A percentile compares a stretch with the other conserved stretches of the same genome.
phyloP scores from a whole-genome alignment of 2,113 vertebrate genomes.

The Nerophis lumbriciformis region DNA sequence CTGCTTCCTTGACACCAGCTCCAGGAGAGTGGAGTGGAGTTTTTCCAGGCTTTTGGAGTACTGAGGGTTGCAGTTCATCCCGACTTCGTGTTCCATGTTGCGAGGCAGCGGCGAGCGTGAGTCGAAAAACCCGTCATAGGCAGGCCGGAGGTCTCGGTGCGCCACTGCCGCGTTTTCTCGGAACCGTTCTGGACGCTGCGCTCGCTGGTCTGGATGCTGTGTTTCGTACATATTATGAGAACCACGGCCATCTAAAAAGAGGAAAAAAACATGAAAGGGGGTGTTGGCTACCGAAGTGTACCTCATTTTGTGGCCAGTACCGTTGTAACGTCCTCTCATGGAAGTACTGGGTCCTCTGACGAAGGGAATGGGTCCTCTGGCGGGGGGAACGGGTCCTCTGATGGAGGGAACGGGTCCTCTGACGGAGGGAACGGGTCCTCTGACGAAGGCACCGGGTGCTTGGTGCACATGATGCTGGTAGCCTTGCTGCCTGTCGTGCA shows the following conservation, averaged over 20 bases:
- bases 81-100: conserved; percentile 24
- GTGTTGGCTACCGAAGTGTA: too few relatives aligned
- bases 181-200: conserved; percentile 26
- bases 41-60: conserved; percentile 65
- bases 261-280: conserved; percentile 1
- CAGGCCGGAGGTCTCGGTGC: conserved; percentile 15
- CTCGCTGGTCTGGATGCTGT: conserved; percentile 22
- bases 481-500: conserved; percentile 14
- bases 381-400: too few relatives aligned
- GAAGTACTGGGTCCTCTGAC: not conserved
- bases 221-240: not conserved
- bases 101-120: conserved; percentile 24
- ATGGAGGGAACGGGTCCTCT: conserved; percentile 1
- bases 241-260: conserved; percentile 39
- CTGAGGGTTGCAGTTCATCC: conserved; percentile 19
- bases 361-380: too few relatives aligned
- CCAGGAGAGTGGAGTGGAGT: conserved; percentile 70
- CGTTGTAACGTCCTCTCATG: conserved; percentile 37
- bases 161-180: conserved; percentile 22
- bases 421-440: conserved; percentile 15
- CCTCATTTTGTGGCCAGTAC: conserved; percentile 11
- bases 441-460: conserved; percentile 23
- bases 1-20: conserved; percentile 63
- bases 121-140: conserved; percentile 26
- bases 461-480: conserved; percentile 5